phyloP scores from a whole-genome alignment of 2,113 vertebrate species.

The Micronycteris hirsuta region DNA sequence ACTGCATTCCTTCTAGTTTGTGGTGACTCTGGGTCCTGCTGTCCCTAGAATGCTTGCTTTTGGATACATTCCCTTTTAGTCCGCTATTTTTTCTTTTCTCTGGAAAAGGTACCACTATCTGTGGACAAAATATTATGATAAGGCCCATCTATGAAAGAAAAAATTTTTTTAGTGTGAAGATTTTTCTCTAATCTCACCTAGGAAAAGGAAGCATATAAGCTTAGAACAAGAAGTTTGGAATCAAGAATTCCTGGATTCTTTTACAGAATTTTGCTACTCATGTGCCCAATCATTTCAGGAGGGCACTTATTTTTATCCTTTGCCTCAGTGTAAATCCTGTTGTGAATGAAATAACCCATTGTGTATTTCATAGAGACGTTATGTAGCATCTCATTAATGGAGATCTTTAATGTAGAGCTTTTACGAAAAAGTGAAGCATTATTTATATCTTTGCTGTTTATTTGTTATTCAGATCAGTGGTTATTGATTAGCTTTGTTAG shows the following conservation, averaged over 20 bases:
- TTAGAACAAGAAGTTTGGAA: conserved; percentile 29
- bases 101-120: not conserved
- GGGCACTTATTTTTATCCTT: conserved; percentile 49
- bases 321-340: conserved; percentile 49
- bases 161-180: not conserved
- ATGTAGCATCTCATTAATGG: not conserved
- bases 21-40: not conserved
- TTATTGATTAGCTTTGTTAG: not conserved
- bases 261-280: conserved; percentile 27
- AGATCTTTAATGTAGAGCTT: not conserved
- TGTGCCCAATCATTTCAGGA: not conserved
- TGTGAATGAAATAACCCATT: not conserved
- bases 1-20: not conserved
- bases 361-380: conserved; percentile 55
- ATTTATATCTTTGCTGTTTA: conserved; percentile 28
- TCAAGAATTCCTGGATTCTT: not conserved
- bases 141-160: conserved; percentile 23
- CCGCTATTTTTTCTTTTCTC: not conserved
- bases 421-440: not conserved
- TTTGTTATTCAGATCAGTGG: not conserved
- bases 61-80: not conserved
- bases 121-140: not conserved
- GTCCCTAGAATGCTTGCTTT: not conserved
- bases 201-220: not conserved
- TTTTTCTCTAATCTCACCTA: not conserved